Evolutionary conservation across 1,140 invertebrate species (phyloP).

Genomic region (Philaenus spumarius): DNA sequence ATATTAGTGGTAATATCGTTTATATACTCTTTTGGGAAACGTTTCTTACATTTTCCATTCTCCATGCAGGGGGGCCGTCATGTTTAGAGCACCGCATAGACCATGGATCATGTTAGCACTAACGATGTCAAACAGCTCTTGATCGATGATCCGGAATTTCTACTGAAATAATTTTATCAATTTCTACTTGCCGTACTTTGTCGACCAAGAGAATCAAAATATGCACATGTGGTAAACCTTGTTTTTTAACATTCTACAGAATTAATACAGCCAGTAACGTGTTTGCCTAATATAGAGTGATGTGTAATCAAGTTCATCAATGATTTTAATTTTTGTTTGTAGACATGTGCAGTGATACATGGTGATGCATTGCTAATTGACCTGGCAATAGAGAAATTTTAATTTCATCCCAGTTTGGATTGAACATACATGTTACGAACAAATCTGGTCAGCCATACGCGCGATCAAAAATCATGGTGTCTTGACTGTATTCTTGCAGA

Average conservation of each 20-base stretch:
- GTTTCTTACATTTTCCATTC: conserved; percentile 47
- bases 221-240: no score
- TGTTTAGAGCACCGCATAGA: conserved; percentile 44
- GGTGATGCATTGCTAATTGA: no score
- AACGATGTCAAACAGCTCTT: conserved; percentile 38
- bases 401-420: no score
- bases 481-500: no score
- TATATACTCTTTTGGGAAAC: conserved; percentile 35
- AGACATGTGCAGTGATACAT: no score
- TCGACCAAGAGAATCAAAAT: conserved; percentile 41
- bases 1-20: conserved; percentile 30
- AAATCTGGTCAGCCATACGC: no score
- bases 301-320: no score
- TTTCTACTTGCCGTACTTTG: conserved; percentile 46
- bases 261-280: conserved; percentile 5
- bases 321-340: no score
- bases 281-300: no score
- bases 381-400: no score
- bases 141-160: conserved; percentile 48
- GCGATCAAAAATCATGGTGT: no score
- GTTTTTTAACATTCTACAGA: conserved; percentile 21
- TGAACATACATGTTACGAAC: no score
- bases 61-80: conserved; percentile 39
- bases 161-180: conserved; percentile 45
- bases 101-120: conserved; percentile 48